Evolutionary conservation across 1,140 invertebrate genomes (phyloP).

Genomic region (Stegodyphus dumicola): DNA sequence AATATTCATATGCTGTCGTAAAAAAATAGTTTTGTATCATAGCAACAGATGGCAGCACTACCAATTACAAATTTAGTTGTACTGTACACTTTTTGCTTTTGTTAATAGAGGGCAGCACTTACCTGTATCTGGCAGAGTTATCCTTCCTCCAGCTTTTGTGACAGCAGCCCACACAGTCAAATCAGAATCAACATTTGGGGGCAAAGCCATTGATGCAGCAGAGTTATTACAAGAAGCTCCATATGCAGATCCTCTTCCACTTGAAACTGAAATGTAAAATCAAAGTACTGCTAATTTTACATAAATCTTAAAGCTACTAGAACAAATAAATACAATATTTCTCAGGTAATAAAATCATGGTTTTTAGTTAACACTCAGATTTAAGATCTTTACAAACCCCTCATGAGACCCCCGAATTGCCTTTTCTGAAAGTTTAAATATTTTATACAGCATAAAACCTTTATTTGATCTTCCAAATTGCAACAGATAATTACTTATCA

Average conservation of each 20-base stretch:
- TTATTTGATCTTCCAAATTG: too few species aligned
- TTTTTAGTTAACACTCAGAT: too few species aligned
- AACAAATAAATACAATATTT: too few species aligned
- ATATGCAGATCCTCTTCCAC: conserved; percentile 37
- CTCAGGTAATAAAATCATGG: too few species aligned
- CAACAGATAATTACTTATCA: too few species aligned
- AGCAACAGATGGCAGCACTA: conserved; percentile 26
- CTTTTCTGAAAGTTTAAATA: too few species aligned
- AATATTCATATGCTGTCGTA: background rate
- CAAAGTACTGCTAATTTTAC: background rate
- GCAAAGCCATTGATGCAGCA: conserved; percentile 45
- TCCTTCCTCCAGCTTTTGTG: conserved; percentile 79
- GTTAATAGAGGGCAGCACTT: background rate
- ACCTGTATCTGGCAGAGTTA: conserved; percentile 78
- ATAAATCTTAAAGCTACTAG: too few species aligned
- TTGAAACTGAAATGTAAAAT: conserved; percentile 28
- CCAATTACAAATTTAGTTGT: background rate
- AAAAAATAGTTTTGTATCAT: background rate
- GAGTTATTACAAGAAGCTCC: conserved; percentile 51
- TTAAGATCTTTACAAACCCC: too few species aligned
- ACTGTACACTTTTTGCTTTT: background rate
- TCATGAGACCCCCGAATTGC: too few species aligned
- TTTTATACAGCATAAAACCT: too few species aligned
- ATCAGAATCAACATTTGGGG: conserved; percentile 70
- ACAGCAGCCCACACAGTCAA: conserved; percentile 73